These are phyloP conservation scores for Sorex fumeus DNA, from an alignment of 2,113 vertebrate species.

Conservation along the genomic window DNA sequence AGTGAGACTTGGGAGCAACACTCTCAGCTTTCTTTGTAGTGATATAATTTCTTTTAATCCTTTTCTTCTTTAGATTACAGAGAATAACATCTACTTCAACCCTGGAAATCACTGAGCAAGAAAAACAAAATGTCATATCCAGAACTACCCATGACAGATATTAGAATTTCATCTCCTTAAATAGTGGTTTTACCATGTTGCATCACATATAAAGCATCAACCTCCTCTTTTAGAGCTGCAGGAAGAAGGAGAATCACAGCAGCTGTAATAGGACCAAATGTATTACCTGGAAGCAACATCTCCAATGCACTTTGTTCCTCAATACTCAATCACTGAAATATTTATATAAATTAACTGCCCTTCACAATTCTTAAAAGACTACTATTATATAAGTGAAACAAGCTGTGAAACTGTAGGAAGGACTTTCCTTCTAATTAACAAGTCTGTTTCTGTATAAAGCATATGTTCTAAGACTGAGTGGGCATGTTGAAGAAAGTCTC, in stretches of 20 bases:
- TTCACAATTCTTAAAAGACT: too few relatives aligned
- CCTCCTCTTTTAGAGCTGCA: not conserved
- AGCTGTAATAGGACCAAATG: not conserved
- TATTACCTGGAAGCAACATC: not conserved
- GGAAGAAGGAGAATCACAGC: not conserved
- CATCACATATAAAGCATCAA: not conserved
- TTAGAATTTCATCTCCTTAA: constrained; percentile 46
- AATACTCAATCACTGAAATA: not conserved
- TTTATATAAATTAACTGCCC: not conserved
- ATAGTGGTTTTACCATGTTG: not conserved
- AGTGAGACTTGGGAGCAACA: not conserved
- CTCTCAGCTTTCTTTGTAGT: not conserved
- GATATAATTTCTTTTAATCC: not conserved
- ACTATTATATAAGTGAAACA: not conserved
- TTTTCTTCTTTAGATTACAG: constrained; percentile 1
- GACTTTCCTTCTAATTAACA: not conserved
- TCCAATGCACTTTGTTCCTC: not conserved
- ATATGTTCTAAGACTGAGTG: not conserved
- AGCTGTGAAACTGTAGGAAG: not conserved
- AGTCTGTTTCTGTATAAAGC: constrained; percentile 26
- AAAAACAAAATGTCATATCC: constrained; percentile 47
- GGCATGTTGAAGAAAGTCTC: not conserved
- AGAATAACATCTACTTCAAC: constrained; percentile 63
- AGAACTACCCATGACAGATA: constrained; percentile 63
- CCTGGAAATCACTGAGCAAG: constrained; percentile 48